Percentiles rank a stretch among this genome's conserved stretches.
Conservation (phyloP, 2,888 invertebrate species). For the Acholoe squamosa region DNA sequence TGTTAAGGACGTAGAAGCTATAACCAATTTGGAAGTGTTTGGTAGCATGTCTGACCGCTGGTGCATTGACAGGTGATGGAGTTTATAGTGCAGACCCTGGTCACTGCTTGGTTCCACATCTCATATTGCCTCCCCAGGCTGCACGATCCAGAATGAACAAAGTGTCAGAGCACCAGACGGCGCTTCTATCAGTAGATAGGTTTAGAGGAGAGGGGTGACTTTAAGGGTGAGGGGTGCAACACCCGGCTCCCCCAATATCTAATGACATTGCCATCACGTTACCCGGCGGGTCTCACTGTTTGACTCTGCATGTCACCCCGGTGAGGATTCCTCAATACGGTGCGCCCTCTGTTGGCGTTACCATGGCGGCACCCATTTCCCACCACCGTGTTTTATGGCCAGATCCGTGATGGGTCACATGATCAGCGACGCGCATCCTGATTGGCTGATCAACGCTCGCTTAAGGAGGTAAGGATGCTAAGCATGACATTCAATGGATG, state of each 20-base stretch:
- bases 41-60: too few species aligned
- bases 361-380: conserved; percentile 9
- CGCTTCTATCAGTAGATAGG: too few species aligned
- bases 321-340: not conserved
- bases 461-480: not conserved
- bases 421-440: not conserved
- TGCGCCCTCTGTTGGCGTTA: not conserved
- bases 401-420: not conserved
- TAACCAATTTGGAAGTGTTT: too few species aligned
- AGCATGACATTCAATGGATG: not conserved
- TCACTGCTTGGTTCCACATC: too few species aligned
- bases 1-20: too few species aligned
- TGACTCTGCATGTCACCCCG: too few species aligned
- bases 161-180: too few species aligned
- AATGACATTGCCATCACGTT: not conserved
- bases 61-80: too few species aligned
- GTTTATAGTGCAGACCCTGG: too few species aligned
- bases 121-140: too few species aligned
- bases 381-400: not conserved
- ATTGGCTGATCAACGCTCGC: conserved; percentile 16
- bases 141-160: too few species aligned
- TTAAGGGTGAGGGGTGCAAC: not conserved
- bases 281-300: not conserved
- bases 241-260: not conserved
- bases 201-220: too few species aligned